These are phyloP conservation scores for Phyto melanocephala DNA, from an alignment of 2,888 invertebrate genomes.

Conservation along the genomic window DNA sequence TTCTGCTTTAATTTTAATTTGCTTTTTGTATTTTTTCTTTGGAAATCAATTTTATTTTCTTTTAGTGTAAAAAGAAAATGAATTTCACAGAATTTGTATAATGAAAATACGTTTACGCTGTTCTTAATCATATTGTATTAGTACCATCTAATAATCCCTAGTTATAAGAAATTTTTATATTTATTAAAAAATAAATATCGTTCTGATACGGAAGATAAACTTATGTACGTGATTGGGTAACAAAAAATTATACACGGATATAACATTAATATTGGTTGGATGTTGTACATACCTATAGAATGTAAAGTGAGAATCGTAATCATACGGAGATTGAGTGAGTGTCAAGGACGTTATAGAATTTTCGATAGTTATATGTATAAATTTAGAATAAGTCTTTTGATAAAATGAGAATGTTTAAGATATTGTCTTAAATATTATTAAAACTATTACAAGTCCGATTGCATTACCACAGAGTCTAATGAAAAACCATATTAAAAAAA, in stretches of 20 bases:
- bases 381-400: no score
- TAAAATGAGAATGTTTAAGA: no score
- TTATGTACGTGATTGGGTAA: conserved; percentile 1
- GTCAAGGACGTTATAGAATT: neutral
- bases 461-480: no score
- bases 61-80: no score
- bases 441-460: no score
- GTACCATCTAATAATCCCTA: neutral
- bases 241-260: neutral
- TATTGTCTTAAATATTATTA: no score
- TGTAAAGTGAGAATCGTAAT: neutral
- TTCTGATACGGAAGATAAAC: neutral
- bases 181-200: neutral
- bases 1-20: no score
- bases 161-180: neutral
- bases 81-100: neutral
- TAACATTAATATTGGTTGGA: neutral
- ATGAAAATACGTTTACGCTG: neutral
- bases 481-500: no score
- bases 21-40: no score
- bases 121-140: neutral
- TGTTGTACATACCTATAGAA: neutral
- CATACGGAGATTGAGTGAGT: neutral
- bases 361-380: no score
- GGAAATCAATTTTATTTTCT: no score